Evolutionary conservation across 2,888 invertebrate species (phyloP), one percentile per base, ranked within the genome.

Genomic region (Piscicola geometra): DNA sequence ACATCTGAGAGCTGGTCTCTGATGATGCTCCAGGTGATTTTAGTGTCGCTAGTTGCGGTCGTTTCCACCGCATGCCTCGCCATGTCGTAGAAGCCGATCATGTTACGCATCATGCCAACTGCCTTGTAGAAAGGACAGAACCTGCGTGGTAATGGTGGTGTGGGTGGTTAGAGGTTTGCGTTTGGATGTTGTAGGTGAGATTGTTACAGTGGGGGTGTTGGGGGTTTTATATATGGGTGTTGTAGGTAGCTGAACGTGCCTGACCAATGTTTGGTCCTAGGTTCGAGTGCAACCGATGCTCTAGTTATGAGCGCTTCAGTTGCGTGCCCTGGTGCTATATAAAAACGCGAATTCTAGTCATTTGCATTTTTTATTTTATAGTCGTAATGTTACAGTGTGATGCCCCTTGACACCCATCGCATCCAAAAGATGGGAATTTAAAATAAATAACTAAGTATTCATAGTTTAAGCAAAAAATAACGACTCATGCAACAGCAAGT

Each of bases 51-150:
- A 88, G 98, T 97, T 75, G 98, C 94, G 36, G 99, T 99, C 79
- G 93, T 91, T 88, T 99, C 98, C 0, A 99, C 97, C 0, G 97
- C 93, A 86, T 98, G 98, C 79, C 94, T 91, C 50, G 99, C 91
- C 92, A 97, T 91, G 87, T 99, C 99, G 87, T 98, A 99, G 88
- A 99, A 95, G 75, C 93, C 89, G 84, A 99, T 96, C 87, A 99
- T 96, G 89, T 99, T 99, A 86, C 90, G 91, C 85, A 99, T 86
- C 98, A 99, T 99, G 81, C 96, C 98, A 77, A 95, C 94, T 25
- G 98, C 98, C 89, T 99, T 99, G 90, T 98, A 99, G 90, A 99
- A 99, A 83, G 99, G 99, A 85, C 99, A 99, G 90, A 95, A 78
- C 70, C 78, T 78, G 76, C 32, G 35, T 21, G 25, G 30, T 15